Conservation (phyloP, 2,797 vertebrate species). For the Aeoliscus strigatus region DNA sequence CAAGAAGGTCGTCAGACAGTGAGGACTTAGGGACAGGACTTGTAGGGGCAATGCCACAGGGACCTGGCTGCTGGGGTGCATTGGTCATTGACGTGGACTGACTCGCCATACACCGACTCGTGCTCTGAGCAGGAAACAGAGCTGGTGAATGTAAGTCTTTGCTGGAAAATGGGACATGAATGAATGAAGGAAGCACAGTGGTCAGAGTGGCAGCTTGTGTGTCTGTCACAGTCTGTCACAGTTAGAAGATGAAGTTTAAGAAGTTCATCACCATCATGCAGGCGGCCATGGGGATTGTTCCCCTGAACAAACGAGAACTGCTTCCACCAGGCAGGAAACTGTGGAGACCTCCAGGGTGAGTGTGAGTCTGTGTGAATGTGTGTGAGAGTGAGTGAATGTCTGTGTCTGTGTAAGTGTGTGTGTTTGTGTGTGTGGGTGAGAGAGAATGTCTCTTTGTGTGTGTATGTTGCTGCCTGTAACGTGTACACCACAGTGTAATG, state of each 20-base stretch:
- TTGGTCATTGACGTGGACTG: constrained; percentile 20
- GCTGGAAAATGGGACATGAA: constrained; percentile 7
- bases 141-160: neutral
- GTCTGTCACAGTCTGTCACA: constrained; percentile 4
- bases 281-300: constrained; percentile 86
- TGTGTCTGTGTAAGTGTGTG: too few species aligned
- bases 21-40: constrained; percentile 12
- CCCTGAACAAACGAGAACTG: constrained; percentile 91
- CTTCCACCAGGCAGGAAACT: constrained; percentile 87
- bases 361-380: too few species aligned
- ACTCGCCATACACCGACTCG: too few species aligned
- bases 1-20: constrained; percentile 68
- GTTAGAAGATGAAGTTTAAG: constrained; percentile 87
- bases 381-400: too few species aligned
- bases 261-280: constrained; percentile 94
- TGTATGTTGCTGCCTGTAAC: neutral
- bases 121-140: constrained; percentile 16
- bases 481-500: too few species aligned
- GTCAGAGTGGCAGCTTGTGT: constrained; percentile 3
- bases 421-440: too few species aligned
- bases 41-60: constrained; percentile 15
- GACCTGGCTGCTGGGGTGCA: neutral
- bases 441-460: neutral
- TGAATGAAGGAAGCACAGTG: constrained; percentile 16
- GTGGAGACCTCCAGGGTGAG: constrained; percentile 91